A percentile compares a stretch with the other conserved stretches of the same genome.
These are phyloP conservation scores for Choristoneura rosaceana DNA, from an alignment of 2,888 invertebrate species.

Conservation along the genomic window DNA sequence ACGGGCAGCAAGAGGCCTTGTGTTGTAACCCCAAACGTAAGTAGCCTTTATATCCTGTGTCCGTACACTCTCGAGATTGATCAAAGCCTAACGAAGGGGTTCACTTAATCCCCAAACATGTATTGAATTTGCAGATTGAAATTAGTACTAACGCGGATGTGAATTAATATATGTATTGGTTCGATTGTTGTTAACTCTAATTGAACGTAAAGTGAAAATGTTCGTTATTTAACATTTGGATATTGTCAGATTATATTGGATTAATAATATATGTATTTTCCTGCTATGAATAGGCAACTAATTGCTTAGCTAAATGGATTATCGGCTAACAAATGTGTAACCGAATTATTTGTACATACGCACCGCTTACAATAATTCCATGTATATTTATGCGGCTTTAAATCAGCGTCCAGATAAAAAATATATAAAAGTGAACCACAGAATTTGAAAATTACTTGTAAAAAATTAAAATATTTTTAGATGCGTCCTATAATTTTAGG, in stretches of 20 bases:
- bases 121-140: conserved; percentile 53
- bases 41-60: conserved; percentile 26
- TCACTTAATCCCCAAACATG: conserved; percentile 45
- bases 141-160: conserved; percentile 53
- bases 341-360: conserved; percentile 12
- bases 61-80: conserved; percentile 39
- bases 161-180: conserved; percentile 42
- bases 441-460: background rate
- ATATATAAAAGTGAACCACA: background rate
- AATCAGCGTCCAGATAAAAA: background rate
- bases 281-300: conserved; percentile 26
- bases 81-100: conserved; percentile 25
- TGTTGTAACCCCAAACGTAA: background rate
- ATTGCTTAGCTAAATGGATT: conserved; percentile 36
- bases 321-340: conserved; percentile 1
- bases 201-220: conserved; percentile 30
- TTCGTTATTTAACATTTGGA: conserved; percentile 38
- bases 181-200: conserved; percentile 43
- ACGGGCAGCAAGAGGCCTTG: background rate
- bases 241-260: conserved; percentile 37
- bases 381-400: background rate
- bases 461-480: too few relatives aligned
- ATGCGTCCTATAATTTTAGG: background rate
- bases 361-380: background rate
- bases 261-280: conserved; percentile 37